Percentiles rank a stretch among this genome's conserved stretches.
Evolutionary conservation across 2,797 vertebrate genomes (phyloP).

Genomic region (Hyperoplus lanceolatus): DNA sequence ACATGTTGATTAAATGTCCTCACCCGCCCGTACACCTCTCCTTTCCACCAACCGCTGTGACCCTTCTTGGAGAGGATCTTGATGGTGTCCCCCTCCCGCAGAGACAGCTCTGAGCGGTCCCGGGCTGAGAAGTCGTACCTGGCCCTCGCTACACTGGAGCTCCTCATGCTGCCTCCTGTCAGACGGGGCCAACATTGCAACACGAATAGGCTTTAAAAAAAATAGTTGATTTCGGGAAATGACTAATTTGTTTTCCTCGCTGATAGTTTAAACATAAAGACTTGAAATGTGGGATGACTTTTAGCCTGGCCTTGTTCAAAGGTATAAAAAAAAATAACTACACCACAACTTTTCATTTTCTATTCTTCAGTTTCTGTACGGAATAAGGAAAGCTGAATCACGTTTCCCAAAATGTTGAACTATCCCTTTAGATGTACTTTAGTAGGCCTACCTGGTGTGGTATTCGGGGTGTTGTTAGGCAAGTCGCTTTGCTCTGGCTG

Average conservation of each 20-base stretch:
- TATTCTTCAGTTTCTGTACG: background rate
- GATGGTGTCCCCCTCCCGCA: slow-evolving; percentile 92
- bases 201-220: slow-evolving; percentile 13
- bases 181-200: slow-evolving; percentile 30
- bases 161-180: slow-evolving; percentile 82
- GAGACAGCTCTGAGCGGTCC: slow-evolving; percentile 91
- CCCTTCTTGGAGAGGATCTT: slow-evolving; percentile 94
- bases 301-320: background rate
- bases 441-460: slow-evolving; percentile 62
- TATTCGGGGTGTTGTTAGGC: slow-evolving; percentile 32
- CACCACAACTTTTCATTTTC: background rate
- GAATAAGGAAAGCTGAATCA: background rate
- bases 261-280: background rate
- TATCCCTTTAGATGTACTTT: slow-evolving; percentile 2
- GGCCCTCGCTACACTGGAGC: slow-evolving; percentile 89
- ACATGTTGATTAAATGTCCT: slow-evolving; percentile 26
- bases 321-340: background rate
- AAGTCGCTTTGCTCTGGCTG: slow-evolving; percentile 85
- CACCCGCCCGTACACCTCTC: slow-evolving; percentile 95
- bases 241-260: no score
- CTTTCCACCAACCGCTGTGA: slow-evolving; percentile 94
- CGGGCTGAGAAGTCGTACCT: slow-evolving; percentile 94
- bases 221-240: no score
- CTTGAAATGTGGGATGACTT: background rate
- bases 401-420: background rate